Percentiles rank a stretch among this genome's conserved stretches.
Conservation (phyloP, 2,888 invertebrate species). For the Drosophila mayaguana region DNA sequence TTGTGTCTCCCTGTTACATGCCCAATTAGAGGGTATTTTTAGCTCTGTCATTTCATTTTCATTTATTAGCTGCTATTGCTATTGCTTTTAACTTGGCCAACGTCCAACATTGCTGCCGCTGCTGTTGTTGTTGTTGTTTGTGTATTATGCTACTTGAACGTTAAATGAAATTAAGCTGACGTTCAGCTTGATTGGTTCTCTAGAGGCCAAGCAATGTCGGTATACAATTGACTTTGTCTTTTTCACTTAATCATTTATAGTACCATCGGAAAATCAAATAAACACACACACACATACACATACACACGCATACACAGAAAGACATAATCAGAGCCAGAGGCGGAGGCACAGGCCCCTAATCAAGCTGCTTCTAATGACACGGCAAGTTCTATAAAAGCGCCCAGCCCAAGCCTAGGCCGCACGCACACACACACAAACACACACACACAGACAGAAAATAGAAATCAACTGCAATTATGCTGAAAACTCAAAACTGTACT, state of each 20-base stretch:
- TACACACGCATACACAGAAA: neutral
- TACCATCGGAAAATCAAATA: conserved; percentile 52
- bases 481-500: conserved; percentile 77
- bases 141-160: conserved; percentile 71
- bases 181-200: conserved; percentile 76
- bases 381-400: conserved; percentile 60
- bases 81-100: conserved; percentile 21
- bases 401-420: conserved; percentile 5
- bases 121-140: conserved; percentile 38
- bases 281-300: conserved; percentile 22
- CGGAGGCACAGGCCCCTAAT: conserved; percentile 38
- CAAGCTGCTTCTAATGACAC: conserved; percentile 70
- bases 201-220: conserved; percentile 67
- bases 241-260: conserved; percentile 71
- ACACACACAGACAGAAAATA: neutral
- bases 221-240: conserved; percentile 72
- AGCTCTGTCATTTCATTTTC: conserved; percentile 5
- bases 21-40: conserved; percentile 36
- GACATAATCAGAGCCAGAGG: conserved; percentile 1
- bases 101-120: conserved; percentile 32
- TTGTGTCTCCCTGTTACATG: neutral
- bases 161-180: conserved; percentile 77
- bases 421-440: conserved; percentile 23
- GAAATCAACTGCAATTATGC: conserved; percentile 77
- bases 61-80: conserved; percentile 4